A percentile compares a stretch with the other conserved stretches of the same genome.
Conservation (phyloP, 2,797 vertebrate genomes). For the Argya squamiceps region DNA sequence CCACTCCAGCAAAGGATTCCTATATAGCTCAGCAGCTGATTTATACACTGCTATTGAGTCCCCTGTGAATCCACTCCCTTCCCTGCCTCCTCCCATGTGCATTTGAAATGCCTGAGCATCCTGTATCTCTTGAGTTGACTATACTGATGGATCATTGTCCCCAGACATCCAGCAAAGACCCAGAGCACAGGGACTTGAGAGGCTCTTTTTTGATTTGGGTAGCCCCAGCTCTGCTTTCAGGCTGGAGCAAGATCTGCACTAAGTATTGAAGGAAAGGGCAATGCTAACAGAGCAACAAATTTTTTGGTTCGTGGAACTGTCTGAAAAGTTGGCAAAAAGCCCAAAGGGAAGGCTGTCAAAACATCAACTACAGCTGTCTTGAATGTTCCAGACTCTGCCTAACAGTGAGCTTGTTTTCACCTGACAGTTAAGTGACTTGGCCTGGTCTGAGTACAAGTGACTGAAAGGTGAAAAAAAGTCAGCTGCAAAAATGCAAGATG, state of each 20-base stretch:
- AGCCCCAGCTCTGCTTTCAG: not conserved
- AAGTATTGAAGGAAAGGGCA: not conserved
- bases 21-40: not conserved
- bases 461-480: not conserved
- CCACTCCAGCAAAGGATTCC: not conserved
- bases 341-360: not conserved
- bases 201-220: not conserved
- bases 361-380: not conserved
- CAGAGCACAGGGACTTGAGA: not conserved
- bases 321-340: not conserved
- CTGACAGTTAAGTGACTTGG: not conserved
- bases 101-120: not conserved
- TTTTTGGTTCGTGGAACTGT: not conserved
- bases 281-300: not conserved
- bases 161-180: not conserved
- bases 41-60: not conserved
- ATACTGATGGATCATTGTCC: not conserved
- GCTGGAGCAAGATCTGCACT: not conserved
- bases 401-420: not conserved
- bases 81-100: rapidly evolving
- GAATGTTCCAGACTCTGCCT: not conserved
- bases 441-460: not conserved
- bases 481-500: not conserved
- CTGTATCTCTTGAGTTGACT: not conserved
- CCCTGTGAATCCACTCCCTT: not conserved